A percentile compares a stretch with the other conserved stretches of the same genome.
Conservation (phyloP, 2,113 vertebrate genomes). For the Callochromis pleurospilus region DNA sequence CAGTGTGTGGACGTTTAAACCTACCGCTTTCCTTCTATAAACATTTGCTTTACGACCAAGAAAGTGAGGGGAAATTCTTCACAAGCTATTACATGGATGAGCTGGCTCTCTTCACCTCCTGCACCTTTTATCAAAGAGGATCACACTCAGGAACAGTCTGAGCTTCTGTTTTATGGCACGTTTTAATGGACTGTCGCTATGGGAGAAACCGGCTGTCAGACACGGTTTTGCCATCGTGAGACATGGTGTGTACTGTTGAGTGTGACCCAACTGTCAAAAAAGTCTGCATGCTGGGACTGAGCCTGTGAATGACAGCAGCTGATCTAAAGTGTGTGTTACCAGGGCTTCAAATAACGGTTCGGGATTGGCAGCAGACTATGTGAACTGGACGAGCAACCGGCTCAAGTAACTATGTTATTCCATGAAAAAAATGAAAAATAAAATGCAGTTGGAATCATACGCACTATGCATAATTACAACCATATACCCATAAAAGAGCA, state of each 20-base stretch:
- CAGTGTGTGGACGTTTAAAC: conserved; percentile 20
- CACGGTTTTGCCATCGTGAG: background rate
- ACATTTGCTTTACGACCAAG: conserved; percentile 27
- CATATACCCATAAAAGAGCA: background rate
- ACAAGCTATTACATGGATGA: conserved; percentile 51
- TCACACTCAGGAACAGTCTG: conserved; percentile 31
- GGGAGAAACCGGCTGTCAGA: background rate
- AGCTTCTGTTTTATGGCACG: background rate
- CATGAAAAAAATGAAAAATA: background rate
- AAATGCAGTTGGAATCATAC: background rate
- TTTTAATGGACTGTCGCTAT: background rate
- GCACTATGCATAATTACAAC: background rate
- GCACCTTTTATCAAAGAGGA: conserved; percentile 17
- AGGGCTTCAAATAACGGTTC: background rate
- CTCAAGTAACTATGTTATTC: background rate
- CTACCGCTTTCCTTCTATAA: conserved; percentile 25
- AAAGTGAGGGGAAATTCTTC: background rate
- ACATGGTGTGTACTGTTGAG: background rate
- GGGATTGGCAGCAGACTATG: background rate
- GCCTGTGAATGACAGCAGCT: background rate
- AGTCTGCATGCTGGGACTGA: background rate
- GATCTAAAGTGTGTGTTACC: background rate
- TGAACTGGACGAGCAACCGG: background rate
- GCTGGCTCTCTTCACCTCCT: conserved; percentile 40
- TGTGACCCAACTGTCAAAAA: background rate